Conservation (phyloP, 2,113 vertebrate species). For the Sclerurus mexicanus region DNA sequence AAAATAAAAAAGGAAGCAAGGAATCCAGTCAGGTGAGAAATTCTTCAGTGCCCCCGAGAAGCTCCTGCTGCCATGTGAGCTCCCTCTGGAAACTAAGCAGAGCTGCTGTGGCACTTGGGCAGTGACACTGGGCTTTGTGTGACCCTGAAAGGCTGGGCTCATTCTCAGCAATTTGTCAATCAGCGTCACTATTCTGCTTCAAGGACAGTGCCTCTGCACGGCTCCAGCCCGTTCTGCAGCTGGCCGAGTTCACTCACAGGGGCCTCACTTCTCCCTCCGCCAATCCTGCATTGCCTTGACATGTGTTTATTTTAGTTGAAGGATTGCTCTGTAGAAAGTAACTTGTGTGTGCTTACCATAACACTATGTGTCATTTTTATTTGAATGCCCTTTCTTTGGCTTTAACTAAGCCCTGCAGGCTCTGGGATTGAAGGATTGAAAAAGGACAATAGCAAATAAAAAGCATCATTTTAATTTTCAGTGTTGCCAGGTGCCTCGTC, state of each 20-base stretch:
- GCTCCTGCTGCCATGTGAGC: not conserved
- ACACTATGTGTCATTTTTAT: constrained; percentile 59
- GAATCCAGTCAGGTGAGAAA: not conserved
- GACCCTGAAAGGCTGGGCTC: not conserved
- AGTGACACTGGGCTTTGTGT: not conserved
- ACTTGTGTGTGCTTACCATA: constrained; percentile 11
- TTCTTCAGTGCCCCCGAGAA: rapidly evolving
- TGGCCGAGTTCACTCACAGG: not conserved
- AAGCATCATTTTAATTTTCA: constrained; percentile 56
- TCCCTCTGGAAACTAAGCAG: not conserved
- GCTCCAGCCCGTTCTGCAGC: not conserved
- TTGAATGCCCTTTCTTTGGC: constrained; percentile 59
- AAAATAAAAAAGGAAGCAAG: not conserved
- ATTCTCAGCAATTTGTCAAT: not conserved
- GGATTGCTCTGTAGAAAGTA: constrained; percentile 45
- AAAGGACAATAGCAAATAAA: constrained; percentile 75
- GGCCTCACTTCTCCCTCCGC: not conserved
- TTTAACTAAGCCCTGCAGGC: constrained; percentile 60
- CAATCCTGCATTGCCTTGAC: not conserved
- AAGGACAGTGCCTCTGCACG: not conserved
- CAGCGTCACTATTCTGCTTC: not conserved
- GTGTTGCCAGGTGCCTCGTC: constrained; percentile 44
- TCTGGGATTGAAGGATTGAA: constrained; percentile 68
- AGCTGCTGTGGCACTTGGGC: not conserved
- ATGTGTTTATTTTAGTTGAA: constrained; percentile 12